phyloP scores from a whole-genome alignment of 2,113 vertebrate species.

The Saguinus midas region DNA sequence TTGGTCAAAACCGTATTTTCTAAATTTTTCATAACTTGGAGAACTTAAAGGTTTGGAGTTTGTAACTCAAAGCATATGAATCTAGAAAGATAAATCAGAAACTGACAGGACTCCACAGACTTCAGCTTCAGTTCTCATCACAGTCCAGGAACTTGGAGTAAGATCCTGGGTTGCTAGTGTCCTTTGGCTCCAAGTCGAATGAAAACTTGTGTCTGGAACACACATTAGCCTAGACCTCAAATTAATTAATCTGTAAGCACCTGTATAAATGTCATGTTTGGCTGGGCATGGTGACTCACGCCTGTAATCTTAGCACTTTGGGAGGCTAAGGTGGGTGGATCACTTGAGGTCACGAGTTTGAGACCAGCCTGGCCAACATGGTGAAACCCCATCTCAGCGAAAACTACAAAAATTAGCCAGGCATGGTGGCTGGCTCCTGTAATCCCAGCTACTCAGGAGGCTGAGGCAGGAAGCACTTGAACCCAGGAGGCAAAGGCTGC shows the following conservation, averaged over 20 bases:
- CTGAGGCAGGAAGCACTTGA: too few relatives aligned
- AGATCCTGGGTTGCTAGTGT: neutral
- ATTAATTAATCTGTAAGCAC: neutral
- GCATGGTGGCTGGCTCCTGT: too few relatives aligned
- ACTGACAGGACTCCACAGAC: neutral
- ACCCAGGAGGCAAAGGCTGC: too few relatives aligned
- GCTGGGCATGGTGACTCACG: too few relatives aligned
- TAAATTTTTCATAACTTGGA: neutral
- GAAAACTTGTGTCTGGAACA: neutral
- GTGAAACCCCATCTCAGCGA: too few relatives aligned
- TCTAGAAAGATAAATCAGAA: neutral
- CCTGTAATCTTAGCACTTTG: too few relatives aligned
- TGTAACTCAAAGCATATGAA: neutral
- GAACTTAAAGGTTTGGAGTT: neutral
- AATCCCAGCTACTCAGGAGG: too few relatives aligned
- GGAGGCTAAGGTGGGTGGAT: too few relatives aligned
- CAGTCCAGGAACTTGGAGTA: neutral
- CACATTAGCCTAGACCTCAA: neutral
- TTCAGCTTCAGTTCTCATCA: neutral
- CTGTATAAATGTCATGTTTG: neutral
- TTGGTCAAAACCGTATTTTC: neutral
- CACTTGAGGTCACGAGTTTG: too few relatives aligned
- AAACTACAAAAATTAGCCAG: too few relatives aligned
- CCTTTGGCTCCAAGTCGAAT: neutral
- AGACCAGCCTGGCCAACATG: too few relatives aligned